Base-by-base conservation (phyloP, 2,797 vertebrate species). In the Phrynocephalus forsythii region DNA sequence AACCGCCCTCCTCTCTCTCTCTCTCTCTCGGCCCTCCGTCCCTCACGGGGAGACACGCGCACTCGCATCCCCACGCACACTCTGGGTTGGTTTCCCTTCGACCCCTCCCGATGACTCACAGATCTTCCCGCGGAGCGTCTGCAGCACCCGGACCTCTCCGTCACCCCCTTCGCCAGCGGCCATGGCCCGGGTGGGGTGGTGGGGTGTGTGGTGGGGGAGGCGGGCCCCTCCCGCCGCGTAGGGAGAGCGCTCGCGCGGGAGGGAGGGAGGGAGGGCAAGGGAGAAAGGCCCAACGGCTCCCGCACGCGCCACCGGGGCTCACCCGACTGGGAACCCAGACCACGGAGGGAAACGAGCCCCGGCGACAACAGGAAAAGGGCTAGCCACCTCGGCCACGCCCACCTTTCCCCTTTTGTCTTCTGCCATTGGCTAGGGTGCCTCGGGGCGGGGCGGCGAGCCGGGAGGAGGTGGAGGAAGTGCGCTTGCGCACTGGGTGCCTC, bases 81-180 rank as follows among this genome's bases (percentile, higher is more conserved):
- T 44, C 38, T 44, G 38, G 38, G 38, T 44, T 44, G 38, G 38
- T 44, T 7, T 28, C 8, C 63, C 10, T n/a, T 7, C 5, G 50
- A 24, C 69, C 79, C 3, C 66, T 44, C 76, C 82, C n/a, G 28
- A 3, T 72, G 0, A 98, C 98, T 99, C 97, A 99, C 98, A 99
- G 95, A 99, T 99, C 96, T 99, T 99, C 38, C 98, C 98, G 94
- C 98, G 97, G 91, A 99, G 97, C 92, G 98, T 99, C 96, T 99
- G 98, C 96, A 99, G 96, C 95, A 98, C 97, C 94, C 98, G 98
- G 94, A 99, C 97, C 95, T 96, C 97, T 90, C 95, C 96, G 94
- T 97, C 91, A 79, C 92, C 90, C 6, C 95, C 91, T 33, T 93
- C 94, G 28, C 91, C 91, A 1, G 93, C 87, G 87, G 93, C 94